Evolutionary conservation across 2,797 vertebrate species (phyloP).

Genomic region (Ptychobarbus kaznakovi): DNA sequence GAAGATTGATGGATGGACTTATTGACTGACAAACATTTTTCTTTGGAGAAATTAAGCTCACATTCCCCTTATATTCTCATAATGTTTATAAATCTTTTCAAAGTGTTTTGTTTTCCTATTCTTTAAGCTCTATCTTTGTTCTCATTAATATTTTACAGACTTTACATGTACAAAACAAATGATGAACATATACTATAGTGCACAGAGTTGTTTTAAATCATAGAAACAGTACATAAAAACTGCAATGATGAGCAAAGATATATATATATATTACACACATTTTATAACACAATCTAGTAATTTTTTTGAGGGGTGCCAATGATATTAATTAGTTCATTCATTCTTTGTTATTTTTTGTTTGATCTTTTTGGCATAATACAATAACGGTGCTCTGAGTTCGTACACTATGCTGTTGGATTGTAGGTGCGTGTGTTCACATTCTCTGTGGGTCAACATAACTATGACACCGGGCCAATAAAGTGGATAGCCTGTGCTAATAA

Average conservation of each 20-base stretch:
- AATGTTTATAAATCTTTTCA: not conserved
- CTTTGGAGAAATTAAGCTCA: too few relatives aligned
- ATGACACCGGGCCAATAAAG: constrained; percentile 96
- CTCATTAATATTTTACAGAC: not conserved
- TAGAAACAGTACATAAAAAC: not conserved
- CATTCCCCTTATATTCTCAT: not conserved
- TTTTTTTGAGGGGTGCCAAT: too few relatives aligned
- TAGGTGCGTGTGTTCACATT: constrained; percentile 98
- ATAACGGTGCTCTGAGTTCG: too few relatives aligned
- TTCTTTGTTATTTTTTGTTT: not conserved
- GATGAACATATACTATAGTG: not conserved
- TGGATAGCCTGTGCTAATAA: constrained; percentile 99
- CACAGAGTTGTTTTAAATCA: not conserved
- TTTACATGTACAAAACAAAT: not conserved
- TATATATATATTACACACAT: too few relatives aligned
- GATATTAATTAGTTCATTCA: too few relatives aligned
- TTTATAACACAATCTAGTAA: too few relatives aligned
- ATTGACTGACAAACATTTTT: too few relatives aligned
- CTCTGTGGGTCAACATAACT: constrained; percentile 98
- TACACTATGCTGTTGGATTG: constrained; percentile 11
- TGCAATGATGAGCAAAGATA: not conserved
- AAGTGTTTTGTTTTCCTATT: not conserved
- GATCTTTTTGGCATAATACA: not conserved
- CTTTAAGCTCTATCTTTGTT: not conserved
- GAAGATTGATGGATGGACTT: too few relatives aligned